phyloP scores from a whole-genome alignment of 2,888 invertebrate species.

The Euplexia lucipara region DNA sequence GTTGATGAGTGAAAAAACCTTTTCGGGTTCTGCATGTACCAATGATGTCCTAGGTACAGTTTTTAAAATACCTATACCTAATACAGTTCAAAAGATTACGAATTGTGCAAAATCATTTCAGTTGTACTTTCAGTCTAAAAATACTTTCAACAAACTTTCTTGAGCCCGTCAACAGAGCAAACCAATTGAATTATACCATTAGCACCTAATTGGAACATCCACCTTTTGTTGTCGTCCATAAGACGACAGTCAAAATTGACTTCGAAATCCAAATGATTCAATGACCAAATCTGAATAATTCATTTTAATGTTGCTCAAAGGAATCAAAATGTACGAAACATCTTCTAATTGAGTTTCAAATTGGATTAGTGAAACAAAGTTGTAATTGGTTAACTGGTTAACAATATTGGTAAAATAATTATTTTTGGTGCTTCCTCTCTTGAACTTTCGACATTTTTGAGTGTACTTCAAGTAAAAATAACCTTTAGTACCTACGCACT shows the following conservation, averaged over 20 bases:
- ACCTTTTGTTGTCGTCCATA: slow-evolving; percentile 23
- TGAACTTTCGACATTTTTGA: slow-evolving; percentile 1
- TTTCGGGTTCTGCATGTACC: too few relatives aligned
- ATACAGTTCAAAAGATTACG: not conserved
- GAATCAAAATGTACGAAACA: slow-evolving; percentile 47
- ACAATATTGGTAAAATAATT: slow-evolving; percentile 23
- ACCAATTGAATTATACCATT: slow-evolving; percentile 21
- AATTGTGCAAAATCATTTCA: slow-evolving; percentile 5
- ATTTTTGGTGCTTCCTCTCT: not conserved
- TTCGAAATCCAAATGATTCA: slow-evolving; percentile 49
- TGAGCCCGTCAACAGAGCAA: not conserved
- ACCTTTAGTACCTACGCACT: too few relatives aligned
- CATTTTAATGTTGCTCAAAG: slow-evolving; percentile 49
- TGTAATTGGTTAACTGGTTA: slow-evolving; percentile 36
- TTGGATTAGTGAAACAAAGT: slow-evolving; percentile 36
- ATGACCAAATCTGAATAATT: slow-evolving; percentile 55
- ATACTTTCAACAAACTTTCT: not conserved
- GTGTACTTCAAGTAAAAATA: not conserved
- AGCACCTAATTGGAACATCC: slow-evolving; percentile 35
- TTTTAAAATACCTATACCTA: too few relatives aligned
- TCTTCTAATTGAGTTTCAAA: slow-evolving; percentile 45
- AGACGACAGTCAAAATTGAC: slow-evolving; percentile 32
- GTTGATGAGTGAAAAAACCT: too few relatives aligned
- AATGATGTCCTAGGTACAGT: too few relatives aligned
- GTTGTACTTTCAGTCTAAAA: slow-evolving; percentile 7